A percentile compares a stretch with the other conserved stretches of the same genome.
Conservation (phyloP, 2,113 vertebrate genomes). For the Albula glossodonta region DNA sequence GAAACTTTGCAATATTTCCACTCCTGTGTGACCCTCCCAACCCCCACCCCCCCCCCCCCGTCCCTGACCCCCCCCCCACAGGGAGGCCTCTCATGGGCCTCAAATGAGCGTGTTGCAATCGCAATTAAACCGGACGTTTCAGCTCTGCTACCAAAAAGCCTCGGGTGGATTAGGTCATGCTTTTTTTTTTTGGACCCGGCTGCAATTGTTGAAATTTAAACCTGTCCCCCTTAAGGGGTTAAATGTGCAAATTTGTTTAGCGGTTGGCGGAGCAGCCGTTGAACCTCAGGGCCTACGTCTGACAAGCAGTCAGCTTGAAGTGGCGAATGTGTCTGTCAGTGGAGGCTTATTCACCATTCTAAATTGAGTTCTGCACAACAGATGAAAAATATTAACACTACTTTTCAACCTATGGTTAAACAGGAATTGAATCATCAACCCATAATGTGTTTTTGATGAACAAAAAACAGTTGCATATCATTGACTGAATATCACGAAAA, state of each 20-base stretch:
- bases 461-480: no score
- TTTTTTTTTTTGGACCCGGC: slow-evolving; percentile 53
- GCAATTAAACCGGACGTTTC: slow-evolving; percentile 52
- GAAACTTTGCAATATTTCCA: slow-evolving; percentile 54
- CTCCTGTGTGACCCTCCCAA: slow-evolving; percentile 12
- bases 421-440: no score
- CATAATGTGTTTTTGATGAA: no score
- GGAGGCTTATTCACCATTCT: background rate
- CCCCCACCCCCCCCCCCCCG: slow-evolving; percentile 29
- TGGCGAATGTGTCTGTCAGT: background rate
- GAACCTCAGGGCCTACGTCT: background rate
- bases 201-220: slow-evolving; percentile 54
- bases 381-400: no score
- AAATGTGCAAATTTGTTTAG: slow-evolving; percentile 39
- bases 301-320: background rate
- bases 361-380: background rate
- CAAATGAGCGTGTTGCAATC: slow-evolving; percentile 46
- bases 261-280: background rate
- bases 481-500: no score
- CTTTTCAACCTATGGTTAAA: no score
- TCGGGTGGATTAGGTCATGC: slow-evolving; percentile 58
- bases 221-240: slow-evolving; percentile 40
- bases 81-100: slow-evolving; percentile 43
- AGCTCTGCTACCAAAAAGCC: slow-evolving; percentile 45
- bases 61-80: slow-evolving; percentile 30